Conservation (phyloP, 2,113 vertebrate species). For the Pygoscelis adeliae region DNA sequence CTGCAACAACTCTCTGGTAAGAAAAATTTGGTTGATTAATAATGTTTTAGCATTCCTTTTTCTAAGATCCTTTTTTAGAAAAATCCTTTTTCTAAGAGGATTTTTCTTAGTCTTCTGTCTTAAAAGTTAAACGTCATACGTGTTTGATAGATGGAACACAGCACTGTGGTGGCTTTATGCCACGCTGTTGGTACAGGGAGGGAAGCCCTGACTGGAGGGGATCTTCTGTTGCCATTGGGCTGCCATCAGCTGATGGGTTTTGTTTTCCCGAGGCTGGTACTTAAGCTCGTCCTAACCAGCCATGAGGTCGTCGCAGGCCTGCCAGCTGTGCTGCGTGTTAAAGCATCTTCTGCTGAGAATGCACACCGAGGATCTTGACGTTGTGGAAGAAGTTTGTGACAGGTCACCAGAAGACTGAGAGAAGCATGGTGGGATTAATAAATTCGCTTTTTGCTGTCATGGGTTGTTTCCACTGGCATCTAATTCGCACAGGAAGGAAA, state of each 20-base stretch:
- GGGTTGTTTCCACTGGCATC: background rate
- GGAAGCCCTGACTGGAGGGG: background rate
- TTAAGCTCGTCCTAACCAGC: background rate
- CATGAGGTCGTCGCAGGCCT: rapidly evolving
- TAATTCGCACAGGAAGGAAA: rapidly evolving
- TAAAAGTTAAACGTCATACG: rapidly evolving
- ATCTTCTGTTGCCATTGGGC: background rate
- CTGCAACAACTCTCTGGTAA: background rate
- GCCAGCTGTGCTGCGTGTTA: no score
- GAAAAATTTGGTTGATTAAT: rapidly evolving
- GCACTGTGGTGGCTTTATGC: background rate
- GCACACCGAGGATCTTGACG: rapidly evolving
- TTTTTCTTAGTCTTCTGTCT: background rate
- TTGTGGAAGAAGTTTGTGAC: background rate
- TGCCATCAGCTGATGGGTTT: background rate
- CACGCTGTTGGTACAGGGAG: rapidly evolving
- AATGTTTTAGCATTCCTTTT: background rate
- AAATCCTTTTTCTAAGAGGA: background rate
- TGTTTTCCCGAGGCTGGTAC: background rate
- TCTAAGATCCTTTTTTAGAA: background rate
- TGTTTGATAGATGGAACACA: background rate
- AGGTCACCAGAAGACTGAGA: background rate
- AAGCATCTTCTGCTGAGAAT: background rate
- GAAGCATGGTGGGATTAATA: background rate
- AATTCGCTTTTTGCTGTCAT: background rate